These are phyloP conservation scores for Trichonephila clavipes DNA, from an alignment of 1,140 invertebrate genomes.

Conservation along the genomic window DNA sequence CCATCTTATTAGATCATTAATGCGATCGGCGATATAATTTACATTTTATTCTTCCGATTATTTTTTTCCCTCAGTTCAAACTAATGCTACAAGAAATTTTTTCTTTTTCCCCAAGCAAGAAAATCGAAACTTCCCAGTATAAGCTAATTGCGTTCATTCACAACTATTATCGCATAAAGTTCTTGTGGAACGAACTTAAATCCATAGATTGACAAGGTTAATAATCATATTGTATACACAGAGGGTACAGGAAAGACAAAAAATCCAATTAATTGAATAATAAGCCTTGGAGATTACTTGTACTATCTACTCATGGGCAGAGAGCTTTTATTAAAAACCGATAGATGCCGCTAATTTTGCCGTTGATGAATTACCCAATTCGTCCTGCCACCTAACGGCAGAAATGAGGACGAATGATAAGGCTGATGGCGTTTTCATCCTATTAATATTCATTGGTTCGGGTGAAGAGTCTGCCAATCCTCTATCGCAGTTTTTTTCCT, in stretches of 20 bases:
- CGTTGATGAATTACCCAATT: conserved; percentile 75
- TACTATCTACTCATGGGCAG: conserved; percentile 73
- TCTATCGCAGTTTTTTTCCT: conserved; percentile 42
- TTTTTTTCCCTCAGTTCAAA: background rate
- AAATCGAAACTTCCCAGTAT: conserved; percentile 55
- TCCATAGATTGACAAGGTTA: conserved; percentile 62
- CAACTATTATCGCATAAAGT: conserved; percentile 54
- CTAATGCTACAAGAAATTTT: conserved; percentile 8
- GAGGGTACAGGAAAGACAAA: conserved; percentile 26
- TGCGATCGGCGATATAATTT: conserved; percentile 39
- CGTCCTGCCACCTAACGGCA: conserved; percentile 40
- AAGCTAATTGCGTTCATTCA: conserved; percentile 69
- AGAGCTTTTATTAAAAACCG: conserved; percentile 77
- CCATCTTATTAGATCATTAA: conserved; percentile 44
- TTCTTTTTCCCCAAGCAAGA: conserved; percentile 1
- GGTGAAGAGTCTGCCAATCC: background rate
- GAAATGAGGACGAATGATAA: conserved; percentile 53
- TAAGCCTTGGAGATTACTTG: conserved; percentile 71
- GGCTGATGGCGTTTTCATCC: conserved; percentile 19
- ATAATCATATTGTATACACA: conserved; percentile 72
- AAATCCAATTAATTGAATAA: conserved; percentile 76
- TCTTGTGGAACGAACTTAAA: conserved; percentile 26
- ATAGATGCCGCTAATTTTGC: conserved; percentile 73
- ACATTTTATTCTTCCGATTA: background rate
- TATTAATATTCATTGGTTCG: conserved; percentile 74